Evolutionary conservation across 2,113 vertebrate genomes (phyloP).

Genomic region (Brachyistius frenatus): DNA sequence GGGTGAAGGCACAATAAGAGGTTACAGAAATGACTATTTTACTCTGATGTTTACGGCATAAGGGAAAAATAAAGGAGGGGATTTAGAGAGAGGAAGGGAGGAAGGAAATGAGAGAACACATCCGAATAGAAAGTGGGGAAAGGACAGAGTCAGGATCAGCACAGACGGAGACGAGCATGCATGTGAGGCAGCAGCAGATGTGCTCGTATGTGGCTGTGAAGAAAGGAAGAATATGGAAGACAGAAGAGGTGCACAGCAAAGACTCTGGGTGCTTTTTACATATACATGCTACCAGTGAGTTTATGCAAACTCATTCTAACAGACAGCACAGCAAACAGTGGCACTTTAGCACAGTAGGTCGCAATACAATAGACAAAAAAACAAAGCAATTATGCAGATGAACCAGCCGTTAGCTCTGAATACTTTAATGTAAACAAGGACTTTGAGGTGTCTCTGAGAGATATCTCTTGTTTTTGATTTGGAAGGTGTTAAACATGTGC

Average conservation of each 20-base stretch:
- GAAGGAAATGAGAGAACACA: neutral
- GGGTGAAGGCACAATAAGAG: constrained; percentile 22
- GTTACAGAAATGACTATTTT: constrained; percentile 29
- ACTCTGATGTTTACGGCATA: constrained; percentile 4
- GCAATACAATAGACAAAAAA: constrained; percentile 24
- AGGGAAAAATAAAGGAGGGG: constrained; percentile 2
- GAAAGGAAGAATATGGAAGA: neutral
- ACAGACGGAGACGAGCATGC: constrained; percentile 31
- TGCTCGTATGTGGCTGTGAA: constrained; percentile 19
- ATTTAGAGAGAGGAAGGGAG: neutral
- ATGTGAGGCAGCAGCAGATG: constrained; percentile 47
- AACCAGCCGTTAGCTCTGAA: constrained; percentile 21
- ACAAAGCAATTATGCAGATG: constrained; percentile 20
- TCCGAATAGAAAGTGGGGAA: constrained; percentile 14
- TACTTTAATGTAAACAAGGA: constrained; percentile 18
- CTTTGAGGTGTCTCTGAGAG: constrained; percentile 12
- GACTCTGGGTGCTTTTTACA: constrained; percentile 33
- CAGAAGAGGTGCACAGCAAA: constrained; percentile 5
- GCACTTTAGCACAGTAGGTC: neutral
- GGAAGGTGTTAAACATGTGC: constrained; percentile 7
- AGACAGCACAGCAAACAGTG: constrained; percentile 10
- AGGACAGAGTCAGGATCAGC: constrained; percentile 8
- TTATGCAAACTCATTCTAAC: constrained; percentile 21
- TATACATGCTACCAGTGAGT: constrained; percentile 37
- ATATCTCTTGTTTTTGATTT: constrained; percentile 10